Evolutionary conservation across 2,888 invertebrate species (phyloP), one percentile per base, ranked within the genome.

Genomic region (Chirona hameri): DNA sequence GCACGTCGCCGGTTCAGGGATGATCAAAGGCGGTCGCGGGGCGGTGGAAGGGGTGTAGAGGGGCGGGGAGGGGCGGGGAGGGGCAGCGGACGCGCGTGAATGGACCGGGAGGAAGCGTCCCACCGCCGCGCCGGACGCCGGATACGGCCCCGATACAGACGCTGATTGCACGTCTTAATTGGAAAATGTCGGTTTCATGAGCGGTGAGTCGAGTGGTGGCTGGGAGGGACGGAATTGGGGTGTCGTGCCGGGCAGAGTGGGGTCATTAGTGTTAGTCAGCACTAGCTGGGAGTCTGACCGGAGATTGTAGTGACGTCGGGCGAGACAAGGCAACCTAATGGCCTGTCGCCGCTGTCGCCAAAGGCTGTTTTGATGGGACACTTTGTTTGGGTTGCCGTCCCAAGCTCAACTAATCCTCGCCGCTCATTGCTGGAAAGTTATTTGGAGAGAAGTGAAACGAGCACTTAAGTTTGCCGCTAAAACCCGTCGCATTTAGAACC

Each of bases 11-110:
- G 2, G 31, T 18, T 5, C 3, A 31, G n/a, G 3, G 72, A 0
- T 9, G 39, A 72, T 72, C 39, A 76, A 52, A 81, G 31, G 39
- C 46, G 81, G 79, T 81, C 72, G 57, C 81, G 83, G 39, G 82
- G 82, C 81, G 81, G 55, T n/a, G 55, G 24, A 21, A 39, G 1
- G 69, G 5, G 29, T 7, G 48, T 24, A n/a, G 60, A 69, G 65
- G 27, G 21, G 57, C 5, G 48, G 79, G 31, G 12, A 18, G 21
- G 57, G 0, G 48, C 60, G 31, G 12, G 72, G 15, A 12, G 14
- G 15, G 52, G 52, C 52, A 39, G 39, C 46, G 48, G 69, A 12
- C 24, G 48, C 48, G 52, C 24, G 21, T 21, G 52, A 52, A 29
- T 29, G n/a, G 69, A 52, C 52, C 52, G 52, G 21, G 72, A 48